These are phyloP conservation scores for Leptosomus discolor DNA, from an alignment of 2,113 vertebrate genomes.

Conservation along the genomic window DNA sequence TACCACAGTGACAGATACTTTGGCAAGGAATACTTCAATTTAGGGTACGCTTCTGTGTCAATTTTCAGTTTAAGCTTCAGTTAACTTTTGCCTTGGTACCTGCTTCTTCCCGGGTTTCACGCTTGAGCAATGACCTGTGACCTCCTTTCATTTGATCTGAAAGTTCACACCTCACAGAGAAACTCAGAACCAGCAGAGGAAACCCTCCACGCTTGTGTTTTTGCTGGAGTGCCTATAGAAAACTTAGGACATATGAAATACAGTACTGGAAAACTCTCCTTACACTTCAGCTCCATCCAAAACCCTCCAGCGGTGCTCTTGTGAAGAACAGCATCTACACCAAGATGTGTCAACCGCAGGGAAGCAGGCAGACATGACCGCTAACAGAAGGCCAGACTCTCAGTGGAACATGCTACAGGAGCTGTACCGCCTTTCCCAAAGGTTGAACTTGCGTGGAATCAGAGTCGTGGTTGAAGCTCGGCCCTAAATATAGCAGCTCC, in stretches of 20 bases:
- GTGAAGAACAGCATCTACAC: background rate
- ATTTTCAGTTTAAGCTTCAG: background rate
- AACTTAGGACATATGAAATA: background rate
- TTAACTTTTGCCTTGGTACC: background rate
- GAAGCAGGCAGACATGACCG: accelerated
- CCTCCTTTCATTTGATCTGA: background rate
- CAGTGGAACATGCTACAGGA: background rate
- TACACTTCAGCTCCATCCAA: background rate
- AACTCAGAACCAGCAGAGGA: background rate
- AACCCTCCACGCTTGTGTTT: background rate
- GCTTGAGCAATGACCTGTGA: background rate
- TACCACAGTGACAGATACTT: background rate
- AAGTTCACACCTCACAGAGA: background rate
- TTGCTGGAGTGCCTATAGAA: background rate
- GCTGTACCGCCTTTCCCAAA: background rate
- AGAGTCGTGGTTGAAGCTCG: background rate
- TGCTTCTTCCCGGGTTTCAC: background rate
- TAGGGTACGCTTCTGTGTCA: background rate
- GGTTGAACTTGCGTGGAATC: background rate
- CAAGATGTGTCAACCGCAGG: background rate
- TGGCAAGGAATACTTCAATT: background rate
- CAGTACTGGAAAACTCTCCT: background rate
- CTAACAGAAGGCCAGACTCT: background rate
- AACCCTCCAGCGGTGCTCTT: background rate
- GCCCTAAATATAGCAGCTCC: slow-evolving; percentile 16